These are phyloP conservation scores for Hormiphora californensis DNA, from an alignment of 37 sponge, comb jelly and placozoan genomes.

Conservation along the genomic window DNA sequence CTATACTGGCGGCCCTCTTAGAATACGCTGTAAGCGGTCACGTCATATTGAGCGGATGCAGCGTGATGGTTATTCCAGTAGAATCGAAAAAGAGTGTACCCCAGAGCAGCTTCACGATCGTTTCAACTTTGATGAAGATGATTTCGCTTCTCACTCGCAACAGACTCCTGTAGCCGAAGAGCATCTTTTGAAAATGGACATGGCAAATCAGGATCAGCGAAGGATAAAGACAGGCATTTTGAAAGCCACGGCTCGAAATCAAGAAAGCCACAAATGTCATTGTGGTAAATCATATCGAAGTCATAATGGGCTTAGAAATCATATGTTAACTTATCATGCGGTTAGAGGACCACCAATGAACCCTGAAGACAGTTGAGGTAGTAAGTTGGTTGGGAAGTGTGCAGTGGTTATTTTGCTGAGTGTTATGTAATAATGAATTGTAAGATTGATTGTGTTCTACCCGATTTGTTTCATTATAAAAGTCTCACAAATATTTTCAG, in stretches of 20 bases:
- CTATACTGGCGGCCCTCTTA: slow-evolving; percentile 12
- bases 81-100: slow-evolving; percentile 33
- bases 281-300: slow-evolving; percentile 47
- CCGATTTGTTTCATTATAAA: too few relatives aligned
- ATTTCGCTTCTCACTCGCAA: slow-evolving; percentile 25
- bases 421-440: too few relatives aligned
- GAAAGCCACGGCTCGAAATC: slow-evolving; percentile 26
- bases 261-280: slow-evolving; percentile 55
- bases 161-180: slow-evolving; percentile 14
- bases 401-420: too few relatives aligned
- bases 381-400: too few relatives aligned
- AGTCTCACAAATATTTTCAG: too few relatives aligned
- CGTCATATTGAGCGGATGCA: neutral
- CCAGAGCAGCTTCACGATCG: slow-evolving; percentile 27
- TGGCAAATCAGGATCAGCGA: slow-evolving; percentile 3
- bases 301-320: slow-evolving; percentile 31
- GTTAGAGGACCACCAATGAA: slow-evolving; percentile 20
- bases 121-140: slow-evolving; percentile 51
- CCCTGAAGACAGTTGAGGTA: slow-evolving; percentile 23
- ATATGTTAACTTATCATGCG: slow-evolving; percentile 54
- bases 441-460: too few relatives aligned
- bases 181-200: slow-evolving; percentile 48
- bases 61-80: neutral
- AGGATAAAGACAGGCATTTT: slow-evolving; percentile 38
- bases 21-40: slow-evolving; percentile 1